phyloP scores from a whole-genome alignment of 2,113 vertebrate genomes.

The Jaculus jaculus region DNA sequence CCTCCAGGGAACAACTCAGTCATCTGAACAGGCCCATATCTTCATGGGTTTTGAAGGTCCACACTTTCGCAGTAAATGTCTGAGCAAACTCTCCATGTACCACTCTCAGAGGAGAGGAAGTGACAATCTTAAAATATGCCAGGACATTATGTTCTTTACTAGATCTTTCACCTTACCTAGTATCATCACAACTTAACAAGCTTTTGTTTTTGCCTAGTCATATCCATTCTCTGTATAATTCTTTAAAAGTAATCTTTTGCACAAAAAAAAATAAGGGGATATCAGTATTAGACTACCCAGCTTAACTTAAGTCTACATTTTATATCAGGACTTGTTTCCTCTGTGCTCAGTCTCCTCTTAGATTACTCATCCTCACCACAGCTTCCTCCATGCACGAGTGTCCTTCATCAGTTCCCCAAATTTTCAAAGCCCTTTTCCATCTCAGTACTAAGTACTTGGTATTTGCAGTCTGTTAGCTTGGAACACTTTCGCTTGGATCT shows the following conservation, averaged over 20 bases:
- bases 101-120: not conserved
- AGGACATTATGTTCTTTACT: not conserved
- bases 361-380: not conserved
- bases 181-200: not conserved
- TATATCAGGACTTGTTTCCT: not conserved
- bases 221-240: not conserved
- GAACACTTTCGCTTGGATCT: not conserved
- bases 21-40: not conserved
- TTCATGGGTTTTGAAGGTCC: not conserved
- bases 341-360: not conserved
- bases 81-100: not conserved
- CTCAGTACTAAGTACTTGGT: not conserved
- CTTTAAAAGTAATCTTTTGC: not conserved
- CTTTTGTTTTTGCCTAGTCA: not conserved
- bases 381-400: accelerated
- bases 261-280: not conserved
- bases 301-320: not conserved
- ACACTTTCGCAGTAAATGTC: not conserved
- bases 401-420: not conserved
- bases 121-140: not conserved
- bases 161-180: not conserved
- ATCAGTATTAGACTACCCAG: not conserved
- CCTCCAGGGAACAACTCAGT: not conserved
- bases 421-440: not conserved
- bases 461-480: not conserved